phyloP scores from a whole-genome alignment of 2,113 vertebrate species.

The Ascaphus truei region DNA sequence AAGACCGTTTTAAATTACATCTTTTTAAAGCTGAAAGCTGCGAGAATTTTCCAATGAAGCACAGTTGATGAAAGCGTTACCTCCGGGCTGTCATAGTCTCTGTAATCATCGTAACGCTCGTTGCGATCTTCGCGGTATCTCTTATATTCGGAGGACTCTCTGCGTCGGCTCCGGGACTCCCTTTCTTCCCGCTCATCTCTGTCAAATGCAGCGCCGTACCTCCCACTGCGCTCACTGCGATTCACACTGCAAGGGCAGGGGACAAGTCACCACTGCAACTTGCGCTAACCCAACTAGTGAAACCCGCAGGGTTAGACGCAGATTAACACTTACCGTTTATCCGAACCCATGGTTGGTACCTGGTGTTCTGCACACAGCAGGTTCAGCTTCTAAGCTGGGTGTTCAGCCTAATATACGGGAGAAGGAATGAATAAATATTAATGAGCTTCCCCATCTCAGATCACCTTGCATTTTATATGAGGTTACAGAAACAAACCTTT shows the following conservation, averaged over 20 bases:
- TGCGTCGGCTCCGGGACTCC: constrained; percentile 73
- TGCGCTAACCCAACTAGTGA: background rate
- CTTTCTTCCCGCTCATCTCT: constrained; percentile 82
- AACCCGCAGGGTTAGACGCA: background rate
- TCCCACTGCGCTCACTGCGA: constrained; percentile 89
- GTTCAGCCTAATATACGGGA: constrained; percentile 21
- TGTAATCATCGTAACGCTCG: constrained; percentile 86
- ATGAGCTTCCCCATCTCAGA: no score
- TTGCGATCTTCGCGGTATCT: constrained; percentile 82
- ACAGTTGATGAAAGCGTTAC: no score
- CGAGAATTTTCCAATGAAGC: no score
- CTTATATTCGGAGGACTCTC: constrained; percentile 78
- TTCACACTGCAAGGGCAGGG: constrained; percentile 67
- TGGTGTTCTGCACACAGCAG: constrained; percentile 15
- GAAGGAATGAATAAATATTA: no score
- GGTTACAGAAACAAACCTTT: no score
- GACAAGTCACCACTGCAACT: background rate
- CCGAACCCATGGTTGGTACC: constrained; percentile 79
- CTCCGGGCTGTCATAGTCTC: constrained; percentile 82
- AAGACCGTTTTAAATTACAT: no score
- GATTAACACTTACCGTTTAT: constrained; percentile 77
- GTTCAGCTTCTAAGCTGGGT: background rate
- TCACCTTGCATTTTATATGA: no score
- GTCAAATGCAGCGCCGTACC: constrained; percentile 87
- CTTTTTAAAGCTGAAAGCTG: no score